These are phyloP conservation scores for Thunnus thynnus DNA, from an alignment of 2,113 vertebrate species.

Conservation along the genomic window DNA sequence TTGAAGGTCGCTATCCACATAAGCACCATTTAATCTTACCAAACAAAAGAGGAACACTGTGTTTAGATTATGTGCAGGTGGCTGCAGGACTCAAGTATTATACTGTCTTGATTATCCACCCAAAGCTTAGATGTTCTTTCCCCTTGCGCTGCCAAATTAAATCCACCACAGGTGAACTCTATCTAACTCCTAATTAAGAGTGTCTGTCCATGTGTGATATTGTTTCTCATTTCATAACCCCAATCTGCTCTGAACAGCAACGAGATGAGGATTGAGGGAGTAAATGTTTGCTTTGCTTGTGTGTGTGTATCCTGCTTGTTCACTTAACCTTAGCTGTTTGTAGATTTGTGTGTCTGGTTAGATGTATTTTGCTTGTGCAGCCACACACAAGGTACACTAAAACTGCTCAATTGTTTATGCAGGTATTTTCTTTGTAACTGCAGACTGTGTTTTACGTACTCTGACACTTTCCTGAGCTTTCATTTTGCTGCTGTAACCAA, in stretches of 20 bases:
- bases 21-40: conserved; percentile 65
- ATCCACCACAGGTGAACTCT: conserved; percentile 66
- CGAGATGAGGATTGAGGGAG: background rate
- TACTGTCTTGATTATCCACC: conserved; percentile 60
- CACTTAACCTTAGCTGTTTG: background rate
- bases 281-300: conserved; percentile 29
- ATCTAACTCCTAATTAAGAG: conserved; percentile 73
- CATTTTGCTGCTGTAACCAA: background rate
- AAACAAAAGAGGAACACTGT: conserved; percentile 54
- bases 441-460: too few relatives aligned
- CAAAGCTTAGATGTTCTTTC: conserved; percentile 60
- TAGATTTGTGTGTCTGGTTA: conserved; percentile 4
- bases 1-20: conserved; percentile 49
- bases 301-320: background rate
- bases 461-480: background rate
- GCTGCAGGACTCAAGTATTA: conserved; percentile 54
- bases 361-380: conserved; percentile 5
- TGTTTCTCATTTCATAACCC: conserved; percentile 63
- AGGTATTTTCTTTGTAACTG: conserved; percentile 4
- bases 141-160: conserved; percentile 53
- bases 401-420: background rate
- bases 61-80: conserved; percentile 50
- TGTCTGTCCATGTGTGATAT: conserved; percentile 72
- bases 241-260: conserved; percentile 43
- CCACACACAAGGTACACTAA: background rate